Percentiles rank a stretch among this genome's conserved stretches.
Evolutionary conservation across 2,888 invertebrate genomes (phyloP).

Genomic region (Eupsilia transversa): DNA sequence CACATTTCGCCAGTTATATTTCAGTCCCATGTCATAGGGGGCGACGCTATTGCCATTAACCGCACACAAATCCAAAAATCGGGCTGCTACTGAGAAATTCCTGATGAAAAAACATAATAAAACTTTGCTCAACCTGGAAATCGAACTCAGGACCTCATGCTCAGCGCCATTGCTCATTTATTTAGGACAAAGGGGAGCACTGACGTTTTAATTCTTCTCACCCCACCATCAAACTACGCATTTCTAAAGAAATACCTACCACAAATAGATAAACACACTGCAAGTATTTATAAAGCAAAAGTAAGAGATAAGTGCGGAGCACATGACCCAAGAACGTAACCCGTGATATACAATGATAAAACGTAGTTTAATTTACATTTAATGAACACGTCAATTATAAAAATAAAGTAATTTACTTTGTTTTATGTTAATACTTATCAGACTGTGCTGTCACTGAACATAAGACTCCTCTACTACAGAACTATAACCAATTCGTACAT

Average conservation of each 20-base stretch:
- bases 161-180: neutral
- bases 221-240: conserved; percentile 6
- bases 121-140: no score
- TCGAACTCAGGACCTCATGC: neutral
- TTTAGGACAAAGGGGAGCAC: neutral
- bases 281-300: conserved; percentile 41
- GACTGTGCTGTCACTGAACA: neutral
- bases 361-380: conserved; percentile 31
- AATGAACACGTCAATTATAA: conserved; percentile 24
- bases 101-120: neutral
- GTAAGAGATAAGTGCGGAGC: conserved; percentile 40
- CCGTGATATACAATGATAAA: conserved; percentile 45
- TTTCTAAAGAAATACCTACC: conserved; percentile 6
- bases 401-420: conserved; percentile 33
- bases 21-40: neutral
- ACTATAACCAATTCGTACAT: neutral
- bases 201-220: neutral
- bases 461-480: neutral
- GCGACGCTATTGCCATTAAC: neutral
- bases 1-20: neutral
- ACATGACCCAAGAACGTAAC: conserved; percentile 55
- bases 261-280: conserved; percentile 30
- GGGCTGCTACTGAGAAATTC: neutral
- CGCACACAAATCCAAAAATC: no score
- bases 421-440: conserved; percentile 3